Evolutionary conservation across 2,888 invertebrate genomes (phyloP).

Genomic region (Spisula subtruncata): DNA sequence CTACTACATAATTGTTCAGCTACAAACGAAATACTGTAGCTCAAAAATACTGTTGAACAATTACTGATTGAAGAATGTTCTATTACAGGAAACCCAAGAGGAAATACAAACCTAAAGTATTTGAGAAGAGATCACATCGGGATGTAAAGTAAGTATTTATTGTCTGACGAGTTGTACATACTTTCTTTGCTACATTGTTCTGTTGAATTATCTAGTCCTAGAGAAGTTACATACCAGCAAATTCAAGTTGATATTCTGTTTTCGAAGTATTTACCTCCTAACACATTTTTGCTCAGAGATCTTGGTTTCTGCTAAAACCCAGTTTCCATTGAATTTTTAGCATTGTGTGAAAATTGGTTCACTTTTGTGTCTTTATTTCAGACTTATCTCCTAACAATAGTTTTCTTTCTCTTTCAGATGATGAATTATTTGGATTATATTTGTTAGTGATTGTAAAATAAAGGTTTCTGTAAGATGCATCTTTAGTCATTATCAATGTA

Average conservation of each 20-base stretch:
- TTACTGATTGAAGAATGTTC: neutral
- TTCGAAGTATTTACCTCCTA: too few species aligned
- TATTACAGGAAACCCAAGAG: slow-evolving; percentile 55
- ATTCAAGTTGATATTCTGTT: too few species aligned
- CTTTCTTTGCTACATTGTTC: neutral
- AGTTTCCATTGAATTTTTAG: too few species aligned
- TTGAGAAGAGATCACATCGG: slow-evolving; percentile 56
- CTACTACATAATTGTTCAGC: too few species aligned
- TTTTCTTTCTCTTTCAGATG: neutral
- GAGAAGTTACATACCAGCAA: too few species aligned
- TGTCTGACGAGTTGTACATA: too few species aligned
- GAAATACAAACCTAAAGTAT: slow-evolving; percentile 58
- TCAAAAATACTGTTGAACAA: too few species aligned
- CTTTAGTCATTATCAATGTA: too few species aligned
- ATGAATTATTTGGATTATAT: neutral
- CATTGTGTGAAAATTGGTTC: neutral
- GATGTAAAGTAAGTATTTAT: slow-evolving; percentile 53
- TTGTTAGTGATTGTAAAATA: slow-evolving; percentile 8
- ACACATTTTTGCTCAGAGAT: too few species aligned
- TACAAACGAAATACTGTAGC: too few species aligned
- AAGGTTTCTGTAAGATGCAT: neutral
- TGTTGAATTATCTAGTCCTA: too few species aligned
- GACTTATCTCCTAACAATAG: neutral
- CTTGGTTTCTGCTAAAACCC: too few species aligned
- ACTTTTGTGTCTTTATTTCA: neutral